Evolutionary conservation across 2,113 vertebrate species (phyloP).

Genomic region (Charadrius vociferus): DNA sequence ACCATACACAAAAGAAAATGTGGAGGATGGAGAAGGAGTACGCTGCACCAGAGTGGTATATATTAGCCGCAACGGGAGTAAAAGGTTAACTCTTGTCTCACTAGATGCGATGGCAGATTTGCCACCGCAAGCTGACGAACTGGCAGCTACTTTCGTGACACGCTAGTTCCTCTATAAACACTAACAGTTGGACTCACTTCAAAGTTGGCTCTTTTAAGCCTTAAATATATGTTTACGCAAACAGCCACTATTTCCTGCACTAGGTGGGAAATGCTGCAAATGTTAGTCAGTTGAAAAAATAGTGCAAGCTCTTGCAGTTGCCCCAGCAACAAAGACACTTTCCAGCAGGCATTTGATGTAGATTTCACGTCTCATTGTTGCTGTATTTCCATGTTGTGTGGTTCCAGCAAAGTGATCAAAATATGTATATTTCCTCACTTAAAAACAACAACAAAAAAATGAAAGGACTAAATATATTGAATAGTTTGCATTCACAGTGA

Average conservation of each 20-base stretch:
- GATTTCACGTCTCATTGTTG: not conserved
- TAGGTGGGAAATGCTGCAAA: conserved; percentile 24
- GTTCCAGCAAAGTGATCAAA: conserved; percentile 33
- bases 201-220: not conserved
- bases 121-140: not conserved
- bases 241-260: not conserved
- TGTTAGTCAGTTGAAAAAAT: not conserved
- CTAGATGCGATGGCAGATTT: not conserved
- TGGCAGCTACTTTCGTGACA: not conserved
- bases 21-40: not conserved
- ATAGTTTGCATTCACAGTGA: not conserved
- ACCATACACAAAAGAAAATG: not conserved
- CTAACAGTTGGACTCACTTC: not conserved
- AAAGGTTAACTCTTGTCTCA: not conserved
- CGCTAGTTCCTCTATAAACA: not conserved
- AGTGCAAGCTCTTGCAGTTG: conserved; percentile 24
- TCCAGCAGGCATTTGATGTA: not conserved
- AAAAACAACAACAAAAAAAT: not conserved
- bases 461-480: not conserved
- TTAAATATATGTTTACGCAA: conserved; percentile 33
- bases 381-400: conserved; percentile 22
- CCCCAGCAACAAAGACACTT: not conserved
- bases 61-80: not conserved
- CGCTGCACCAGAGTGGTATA: not conserved
- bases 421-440: not conserved